Evolutionary conservation across 1,140 invertebrate genomes (phyloP).

Genomic region (Idris sp.): DNA sequence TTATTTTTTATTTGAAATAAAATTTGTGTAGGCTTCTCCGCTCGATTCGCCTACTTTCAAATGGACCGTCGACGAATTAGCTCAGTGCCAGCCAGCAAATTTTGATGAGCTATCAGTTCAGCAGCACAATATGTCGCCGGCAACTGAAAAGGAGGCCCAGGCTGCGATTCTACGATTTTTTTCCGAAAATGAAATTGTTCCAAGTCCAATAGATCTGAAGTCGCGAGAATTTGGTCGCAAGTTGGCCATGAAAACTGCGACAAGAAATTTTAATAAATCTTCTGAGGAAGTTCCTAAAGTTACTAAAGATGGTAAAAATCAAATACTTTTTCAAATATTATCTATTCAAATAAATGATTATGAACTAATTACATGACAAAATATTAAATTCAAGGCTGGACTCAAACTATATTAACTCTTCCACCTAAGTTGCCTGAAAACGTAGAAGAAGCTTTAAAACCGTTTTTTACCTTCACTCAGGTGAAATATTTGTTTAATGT

Average conservation of each 20-base stretch:
- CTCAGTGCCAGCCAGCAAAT: conserved; percentile 77
- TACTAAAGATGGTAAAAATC: conserved; percentile 71
- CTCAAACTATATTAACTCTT: conserved; percentile 80
- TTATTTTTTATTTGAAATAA: too few relatives aligned
- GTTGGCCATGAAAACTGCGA: conserved; percentile 51
- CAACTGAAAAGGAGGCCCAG: conserved; percentile 78
- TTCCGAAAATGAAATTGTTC: conserved; percentile 77
- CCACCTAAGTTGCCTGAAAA: conserved; percentile 80
- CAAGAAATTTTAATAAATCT: conserved; percentile 18
- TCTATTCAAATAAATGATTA: too few relatives aligned
- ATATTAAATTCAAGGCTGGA: conserved; percentile 70
- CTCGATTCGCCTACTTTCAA: conserved; percentile 75
- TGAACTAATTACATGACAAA: too few relatives aligned
- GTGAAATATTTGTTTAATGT: too few relatives aligned
- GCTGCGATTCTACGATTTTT: conserved; percentile 79
- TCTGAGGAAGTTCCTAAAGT: conserved; percentile 36
- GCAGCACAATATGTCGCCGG: conserved; percentile 76
- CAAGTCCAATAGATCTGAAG: conserved; percentile 76
- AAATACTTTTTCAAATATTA: too few relatives aligned
- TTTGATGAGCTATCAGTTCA: conserved; percentile 79
- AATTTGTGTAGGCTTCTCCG: conserved; percentile 8
- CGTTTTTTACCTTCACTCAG: conserved; percentile 81
- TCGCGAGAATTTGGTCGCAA: conserved; percentile 36
- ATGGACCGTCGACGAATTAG: conserved; percentile 80
- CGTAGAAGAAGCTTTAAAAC: conserved; percentile 80